Conservation (phyloP, 2,113 vertebrate species). For the Tautogolabrus adspersus region DNA sequence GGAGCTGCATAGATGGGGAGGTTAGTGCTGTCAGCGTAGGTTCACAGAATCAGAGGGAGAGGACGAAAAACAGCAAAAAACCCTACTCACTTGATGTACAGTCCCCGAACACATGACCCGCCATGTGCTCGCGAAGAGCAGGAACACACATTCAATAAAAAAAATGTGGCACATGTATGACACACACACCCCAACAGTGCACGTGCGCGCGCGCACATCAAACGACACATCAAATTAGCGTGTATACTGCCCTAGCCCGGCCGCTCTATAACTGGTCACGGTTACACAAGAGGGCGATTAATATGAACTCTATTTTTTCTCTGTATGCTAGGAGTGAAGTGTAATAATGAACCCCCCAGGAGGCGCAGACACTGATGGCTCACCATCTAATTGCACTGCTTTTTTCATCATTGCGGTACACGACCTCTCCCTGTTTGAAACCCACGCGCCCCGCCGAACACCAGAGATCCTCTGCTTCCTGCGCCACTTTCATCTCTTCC, state of each 20-base stretch:
- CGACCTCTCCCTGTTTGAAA: constrained; percentile 77
- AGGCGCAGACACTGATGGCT: constrained; percentile 80
- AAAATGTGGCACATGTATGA: constrained; percentile 42
- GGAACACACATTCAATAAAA: constrained; percentile 19
- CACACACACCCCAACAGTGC: constrained; percentile 26
- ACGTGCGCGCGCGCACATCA: constrained; percentile 38
- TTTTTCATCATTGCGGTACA: constrained; percentile 79
- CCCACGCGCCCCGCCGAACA: constrained; percentile 51
- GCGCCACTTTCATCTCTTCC: constrained; percentile 39
- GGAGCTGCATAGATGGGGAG: constrained; percentile 32
- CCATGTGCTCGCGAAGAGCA: constrained; percentile 30
- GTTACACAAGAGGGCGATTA: constrained; percentile 79
- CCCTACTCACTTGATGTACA: constrained; percentile 36
- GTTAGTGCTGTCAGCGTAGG: constrained; percentile 41
- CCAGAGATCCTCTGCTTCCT: constrained; percentile 54
- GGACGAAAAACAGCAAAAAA: constrained; percentile 30
- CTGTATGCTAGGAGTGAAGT: constrained; percentile 70
- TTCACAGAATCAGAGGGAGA: constrained; percentile 26
- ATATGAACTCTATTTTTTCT: constrained; percentile 72
- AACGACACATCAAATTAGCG: constrained; percentile 67
- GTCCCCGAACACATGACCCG: constrained; percentile 38
- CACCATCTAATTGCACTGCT: constrained; percentile 82
- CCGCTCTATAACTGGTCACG: constrained; percentile 71
- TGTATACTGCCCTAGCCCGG: constrained; percentile 60
- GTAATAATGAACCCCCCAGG: constrained; percentile 78